phyloP scores from a whole-genome alignment of 2,888 invertebrate species.

The Pyrocoelia pectoralis region DNA sequence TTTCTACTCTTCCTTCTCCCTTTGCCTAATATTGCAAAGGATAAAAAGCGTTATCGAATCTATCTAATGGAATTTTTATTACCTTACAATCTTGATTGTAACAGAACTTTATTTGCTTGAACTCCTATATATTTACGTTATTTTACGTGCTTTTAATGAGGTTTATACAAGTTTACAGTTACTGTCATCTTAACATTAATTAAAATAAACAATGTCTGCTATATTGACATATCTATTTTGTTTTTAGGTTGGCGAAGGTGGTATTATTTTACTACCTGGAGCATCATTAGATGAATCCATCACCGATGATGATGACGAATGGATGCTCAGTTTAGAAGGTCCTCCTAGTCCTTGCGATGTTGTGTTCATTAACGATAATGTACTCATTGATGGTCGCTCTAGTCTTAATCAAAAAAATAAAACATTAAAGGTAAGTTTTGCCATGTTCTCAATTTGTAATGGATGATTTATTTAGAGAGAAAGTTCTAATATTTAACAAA shows the following conservation, averaged over 20 bases:
- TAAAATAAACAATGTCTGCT: too few relatives aligned
- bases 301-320: conserved; percentile 67
- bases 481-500: neutral
- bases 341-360: conserved; percentile 85
- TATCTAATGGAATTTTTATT: too few relatives aligned
- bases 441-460: conserved; percentile 26
- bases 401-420: conserved; percentile 74
- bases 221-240: too few relatives aligned
- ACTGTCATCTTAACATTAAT: too few relatives aligned
- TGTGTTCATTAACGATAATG: conserved; percentile 85
- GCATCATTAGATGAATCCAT: conserved; percentile 68
- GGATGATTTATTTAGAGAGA: neutral
- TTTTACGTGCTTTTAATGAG: too few relatives aligned
- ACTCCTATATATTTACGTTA: too few relatives aligned
- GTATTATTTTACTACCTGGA: conserved; percentile 68
- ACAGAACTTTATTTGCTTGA: too few relatives aligned
- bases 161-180: too few relatives aligned
- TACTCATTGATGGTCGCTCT: conserved; percentile 89
- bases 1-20: too few relatives aligned
- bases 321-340: conserved; percentile 64
- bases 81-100: too few relatives aligned
- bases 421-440: conserved; percentile 67
- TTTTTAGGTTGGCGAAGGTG: conserved; percentile 68
- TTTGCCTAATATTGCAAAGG: too few relatives aligned
- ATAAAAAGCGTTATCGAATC: too few relatives aligned